These are phyloP conservation scores for Entomobrya multifasciata DNA, from an alignment of 2,888 invertebrate species.

Conservation along the genomic window DNA sequence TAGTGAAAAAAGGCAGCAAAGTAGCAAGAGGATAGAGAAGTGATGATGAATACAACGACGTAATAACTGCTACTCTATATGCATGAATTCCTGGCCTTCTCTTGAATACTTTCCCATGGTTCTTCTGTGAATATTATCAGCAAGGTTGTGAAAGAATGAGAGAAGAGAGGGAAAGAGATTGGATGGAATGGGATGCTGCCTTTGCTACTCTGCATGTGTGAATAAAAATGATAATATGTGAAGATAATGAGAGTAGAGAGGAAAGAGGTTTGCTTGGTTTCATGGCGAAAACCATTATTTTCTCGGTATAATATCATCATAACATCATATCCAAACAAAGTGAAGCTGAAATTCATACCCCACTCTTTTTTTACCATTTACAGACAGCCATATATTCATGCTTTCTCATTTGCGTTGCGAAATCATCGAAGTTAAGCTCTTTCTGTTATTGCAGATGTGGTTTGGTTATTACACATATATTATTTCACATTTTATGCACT, in stretches of 20 bases:
- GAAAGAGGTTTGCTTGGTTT: constrained; percentile 18
- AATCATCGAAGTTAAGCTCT: no score
- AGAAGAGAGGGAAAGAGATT: constrained; percentile 7
- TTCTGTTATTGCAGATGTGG: no score
- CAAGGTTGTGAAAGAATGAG: not conserved
- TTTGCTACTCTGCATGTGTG: not conserved
- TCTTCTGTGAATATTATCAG: constrained; percentile 11
- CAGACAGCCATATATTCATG: no score
- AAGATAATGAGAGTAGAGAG: constrained; percentile 45
- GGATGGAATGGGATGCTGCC: constrained; percentile 46
- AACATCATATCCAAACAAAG: no score
- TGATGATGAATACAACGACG: constrained; percentile 58
- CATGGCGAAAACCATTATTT: constrained; percentile 41
- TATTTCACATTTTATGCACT: not conserved
- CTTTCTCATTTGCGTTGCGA: no score
- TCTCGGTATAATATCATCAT: constrained; percentile 1
- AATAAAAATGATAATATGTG: constrained; percentile 50
- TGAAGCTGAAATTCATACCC: no score
- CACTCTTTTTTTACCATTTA: no score
- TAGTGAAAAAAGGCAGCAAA: not conserved
- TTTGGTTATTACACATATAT: no score
- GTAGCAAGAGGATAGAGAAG: not conserved
- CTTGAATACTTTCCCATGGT: not conserved
- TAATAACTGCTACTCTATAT: constrained; percentile 52
- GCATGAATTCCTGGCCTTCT: constrained; percentile 25